Conservation (phyloP, 1,140 invertebrate species). For the Saccostrea echinata region DNA sequence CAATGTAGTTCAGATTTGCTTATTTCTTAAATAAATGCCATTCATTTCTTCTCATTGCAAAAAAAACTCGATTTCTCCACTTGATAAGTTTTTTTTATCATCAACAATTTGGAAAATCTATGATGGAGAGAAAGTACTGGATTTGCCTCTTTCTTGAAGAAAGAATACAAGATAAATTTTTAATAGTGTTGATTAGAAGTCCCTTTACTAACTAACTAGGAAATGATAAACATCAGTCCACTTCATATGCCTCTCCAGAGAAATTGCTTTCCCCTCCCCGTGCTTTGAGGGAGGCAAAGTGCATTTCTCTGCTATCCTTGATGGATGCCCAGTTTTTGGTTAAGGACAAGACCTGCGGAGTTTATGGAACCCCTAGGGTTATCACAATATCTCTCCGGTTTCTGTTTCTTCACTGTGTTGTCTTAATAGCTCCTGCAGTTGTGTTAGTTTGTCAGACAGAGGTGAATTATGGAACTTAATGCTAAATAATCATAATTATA, state of each 20-base stretch:
- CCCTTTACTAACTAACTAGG: neutral
- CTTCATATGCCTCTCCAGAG: neutral
- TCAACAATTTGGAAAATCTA: too few species aligned
- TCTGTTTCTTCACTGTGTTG: slow-evolving; percentile 1
- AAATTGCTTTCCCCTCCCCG: slow-evolving; percentile 3
- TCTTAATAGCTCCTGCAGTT: slow-evolving; percentile 45
- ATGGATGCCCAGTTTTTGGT: neutral
- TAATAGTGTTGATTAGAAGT: neutral
- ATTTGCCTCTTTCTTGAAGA: too few species aligned
- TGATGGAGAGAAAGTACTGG: too few species aligned
- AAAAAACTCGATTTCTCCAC: too few species aligned
- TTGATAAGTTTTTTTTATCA: too few species aligned
- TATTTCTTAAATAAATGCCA: too few species aligned
- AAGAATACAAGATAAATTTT: too few species aligned
- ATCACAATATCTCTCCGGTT: slow-evolving; percentile 41
- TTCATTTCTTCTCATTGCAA: too few species aligned
- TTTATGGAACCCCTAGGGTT: slow-evolving; percentile 46
- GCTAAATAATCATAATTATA: slow-evolving; percentile 50
- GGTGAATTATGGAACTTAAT: slow-evolving; percentile 50
- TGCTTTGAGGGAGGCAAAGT: neutral
- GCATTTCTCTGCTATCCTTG: neutral
- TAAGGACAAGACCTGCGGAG: slow-evolving; percentile 14
- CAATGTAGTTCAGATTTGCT: too few species aligned
- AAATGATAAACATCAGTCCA: slow-evolving; percentile 7
- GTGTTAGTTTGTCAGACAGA: slow-evolving; percentile 42